phyloP scores from a whole-genome alignment of 53 echinoderm and acorn worm genomes.

The Stichopus horrens region DNA sequence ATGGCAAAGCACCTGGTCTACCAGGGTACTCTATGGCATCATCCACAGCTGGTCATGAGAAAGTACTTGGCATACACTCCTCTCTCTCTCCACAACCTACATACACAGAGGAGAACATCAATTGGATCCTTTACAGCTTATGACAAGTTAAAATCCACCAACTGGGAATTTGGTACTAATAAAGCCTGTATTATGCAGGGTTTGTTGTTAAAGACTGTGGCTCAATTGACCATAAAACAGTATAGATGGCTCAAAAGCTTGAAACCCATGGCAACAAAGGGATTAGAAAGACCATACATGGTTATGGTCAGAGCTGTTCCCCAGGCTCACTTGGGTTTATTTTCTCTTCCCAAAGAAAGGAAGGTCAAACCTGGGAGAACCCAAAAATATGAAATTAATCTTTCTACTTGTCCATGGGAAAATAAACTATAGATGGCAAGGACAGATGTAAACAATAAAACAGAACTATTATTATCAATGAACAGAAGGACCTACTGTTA shows the following conservation, averaged over 20 bases:
- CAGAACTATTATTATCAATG: not conserved
- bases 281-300: not conserved
- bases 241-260: not conserved
- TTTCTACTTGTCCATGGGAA: not conserved
- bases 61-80: too few species aligned
- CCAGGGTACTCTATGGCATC: too few species aligned
- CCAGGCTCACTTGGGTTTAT: not conserved
- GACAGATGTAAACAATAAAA: not conserved
- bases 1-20: too few species aligned
- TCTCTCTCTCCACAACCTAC: too few species aligned
- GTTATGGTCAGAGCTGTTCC: not conserved
- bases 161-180: not conserved
- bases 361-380: not conserved
- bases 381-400: not conserved
- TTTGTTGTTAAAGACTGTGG: not conserved
- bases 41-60: too few species aligned
- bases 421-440: not conserved
- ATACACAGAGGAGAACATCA: too few species aligned
- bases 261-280: not conserved
- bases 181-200: not conserved
- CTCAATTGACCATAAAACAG: not conserved
- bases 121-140: too few species aligned
- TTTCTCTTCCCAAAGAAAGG: not conserved
- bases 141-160: too few species aligned
- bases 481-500: too few species aligned